Base-by-base conservation (phyloP, 2,888 invertebrate species). In the Lucinisca nassula region DNA sequence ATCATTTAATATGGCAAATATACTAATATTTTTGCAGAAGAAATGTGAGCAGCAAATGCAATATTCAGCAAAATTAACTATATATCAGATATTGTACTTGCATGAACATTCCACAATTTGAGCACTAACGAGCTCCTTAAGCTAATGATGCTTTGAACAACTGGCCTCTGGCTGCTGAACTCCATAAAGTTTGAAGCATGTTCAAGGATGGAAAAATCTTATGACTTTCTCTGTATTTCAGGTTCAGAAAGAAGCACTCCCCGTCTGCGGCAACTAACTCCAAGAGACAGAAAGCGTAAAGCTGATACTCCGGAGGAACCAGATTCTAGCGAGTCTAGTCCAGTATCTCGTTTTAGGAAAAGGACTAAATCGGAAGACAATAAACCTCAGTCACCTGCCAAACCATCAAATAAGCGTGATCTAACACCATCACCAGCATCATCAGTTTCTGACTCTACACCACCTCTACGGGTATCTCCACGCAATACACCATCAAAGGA, bases 401-500 rank as follows among this genome's bases (percentile, higher is more conserved):
- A 87, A 75, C 73, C 84, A 37, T 51, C 79, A 14, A 76, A 55
- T 35, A 82, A 80, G 70, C 51, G 76, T 55, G 85, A 82, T 27
- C 73, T 75, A 35, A 40, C 58, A 10, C 70, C 77, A 45, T 82
- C 88, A 27, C 79, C 80, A 35, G 40, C 72, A 72, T 40, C 72
- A n/a, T 8, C 40, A n/a, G 35, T 35, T 72, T 38, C 37, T 27
- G 89, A 86, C 51, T 37, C 75, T 17, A 79, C 80, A 78, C 84
- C 77, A 30, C 80, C 80, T 21, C 38, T 84, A 67, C 49, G 87
- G 67, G 84, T 85, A 35, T 90, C 90, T 8, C 87, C 85, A 0
- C 40, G 90, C 32, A 87, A 81, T 74, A 90, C 87, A 55, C 90
- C 90, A 24, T 83, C 85, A 27, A 90, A 90, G 70, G 90, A 90